Evolutionary conservation across 2,113 vertebrate genomes (phyloP), one percentile per base, ranked within the genome.

Genomic region (Henicopernis longicauda): DNA sequence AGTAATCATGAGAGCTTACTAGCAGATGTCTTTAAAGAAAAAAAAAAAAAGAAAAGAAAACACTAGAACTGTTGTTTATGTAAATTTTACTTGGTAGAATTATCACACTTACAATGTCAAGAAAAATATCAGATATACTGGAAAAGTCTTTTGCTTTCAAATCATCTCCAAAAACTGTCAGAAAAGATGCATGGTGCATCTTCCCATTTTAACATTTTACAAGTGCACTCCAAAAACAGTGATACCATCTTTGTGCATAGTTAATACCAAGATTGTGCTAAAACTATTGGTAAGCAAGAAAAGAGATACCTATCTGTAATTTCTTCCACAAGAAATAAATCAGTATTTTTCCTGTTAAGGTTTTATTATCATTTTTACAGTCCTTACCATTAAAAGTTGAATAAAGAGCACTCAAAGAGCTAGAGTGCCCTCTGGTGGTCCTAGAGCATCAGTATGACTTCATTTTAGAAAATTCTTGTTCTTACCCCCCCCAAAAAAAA

Each of bases 391-490:
- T 22, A 38, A 32, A 74, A 69, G 17, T 34, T 55, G 49, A 91
- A 9, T 19, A 3, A 13, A 52, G 34, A 67, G 40, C 67, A 86
- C 9, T 34, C 79, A 45, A 97, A 98, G 97, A 96, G 69, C 88
- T 84, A 95, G 97, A 98, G 95, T 97, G 97, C 97, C 97, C 97
- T 97, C 98, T 97, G 29, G 95, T 96, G 98, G 89, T 65, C 16
- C 7, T 52, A 1, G 10, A 2, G n/a, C 52, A 78, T 27, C 22
- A 15, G 3, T 38, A 20, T 3, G 3, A 19, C 14, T 65, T 81
- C 27, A 22, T 14, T 54, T 78, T 18, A 38, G 18, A 42, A 47
- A 20, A 38, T 4, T 19, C 15, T 9, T 72, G 31, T 26, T 50
- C 50, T 26, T 50, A 50, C 23, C 23, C 42, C 13, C 40, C 13